Conservation (phyloP, 2,888 invertebrate species). For the Acleris literana region DNA sequence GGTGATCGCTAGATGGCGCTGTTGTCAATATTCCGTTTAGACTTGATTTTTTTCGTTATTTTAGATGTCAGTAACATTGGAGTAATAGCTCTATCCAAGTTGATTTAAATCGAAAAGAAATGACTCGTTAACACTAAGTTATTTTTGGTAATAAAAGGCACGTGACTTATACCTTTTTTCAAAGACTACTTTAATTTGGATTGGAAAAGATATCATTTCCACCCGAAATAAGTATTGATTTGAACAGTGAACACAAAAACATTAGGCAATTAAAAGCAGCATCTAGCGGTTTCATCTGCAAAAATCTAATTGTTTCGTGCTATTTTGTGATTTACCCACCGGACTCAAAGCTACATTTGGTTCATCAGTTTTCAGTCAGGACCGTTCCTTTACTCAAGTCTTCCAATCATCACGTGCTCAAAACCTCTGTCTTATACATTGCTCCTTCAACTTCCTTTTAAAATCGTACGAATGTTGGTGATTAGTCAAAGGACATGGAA, state of each 20-base stretch:
- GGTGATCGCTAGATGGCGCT: constrained; percentile 12
- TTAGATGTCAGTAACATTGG: too few relatives aligned
- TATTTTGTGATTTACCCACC: constrained; percentile 29
- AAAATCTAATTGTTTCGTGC: neutral
- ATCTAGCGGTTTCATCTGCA: constrained; percentile 12
- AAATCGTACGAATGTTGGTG: constrained; percentile 48
- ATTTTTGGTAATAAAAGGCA: too few relatives aligned
- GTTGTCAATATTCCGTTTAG: neutral
- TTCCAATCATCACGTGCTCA: constrained; percentile 67
- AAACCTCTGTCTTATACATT: constrained; percentile 33
- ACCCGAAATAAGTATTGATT: too few relatives aligned
- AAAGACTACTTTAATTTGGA: too few relatives aligned
- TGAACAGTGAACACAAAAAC: too few relatives aligned
- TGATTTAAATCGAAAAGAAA: too few relatives aligned
- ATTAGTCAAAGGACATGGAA: constrained; percentile 46
- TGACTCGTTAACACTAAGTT: too few relatives aligned
- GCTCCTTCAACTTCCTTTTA: constrained; percentile 41
- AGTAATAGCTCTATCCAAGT: too few relatives aligned
- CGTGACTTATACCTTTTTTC: too few relatives aligned
- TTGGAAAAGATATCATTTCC: too few relatives aligned
- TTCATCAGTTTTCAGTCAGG: constrained; percentile 17
- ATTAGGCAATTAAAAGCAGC: constrained; percentile 1
- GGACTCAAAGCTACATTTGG: constrained; percentile 8
- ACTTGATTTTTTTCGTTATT: neutral
- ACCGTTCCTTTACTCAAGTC: constrained; percentile 59